Evolutionary conservation across 1,140 invertebrate genomes (phyloP).

Genomic region (Zophobas morio): DNA sequence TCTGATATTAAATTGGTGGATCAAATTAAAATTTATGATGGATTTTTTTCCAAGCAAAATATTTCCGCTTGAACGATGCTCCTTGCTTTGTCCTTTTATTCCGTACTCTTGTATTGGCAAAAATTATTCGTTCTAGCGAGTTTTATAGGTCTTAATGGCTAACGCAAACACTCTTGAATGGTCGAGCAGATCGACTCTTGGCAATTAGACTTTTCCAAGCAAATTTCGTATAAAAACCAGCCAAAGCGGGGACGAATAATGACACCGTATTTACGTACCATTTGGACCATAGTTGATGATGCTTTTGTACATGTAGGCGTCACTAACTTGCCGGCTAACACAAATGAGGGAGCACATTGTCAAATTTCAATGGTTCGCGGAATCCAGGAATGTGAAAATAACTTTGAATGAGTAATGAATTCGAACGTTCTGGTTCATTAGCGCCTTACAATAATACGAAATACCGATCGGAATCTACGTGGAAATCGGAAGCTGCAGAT

Average conservation of each 20-base stretch:
- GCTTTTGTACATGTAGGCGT: constrained; percentile 27
- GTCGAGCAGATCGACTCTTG: neutral
- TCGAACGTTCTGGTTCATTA: constrained; percentile 30
- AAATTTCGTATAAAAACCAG: neutral
- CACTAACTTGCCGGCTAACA: constrained; percentile 22
- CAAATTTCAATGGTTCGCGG: constrained; percentile 19
- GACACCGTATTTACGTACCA: constrained; percentile 14
- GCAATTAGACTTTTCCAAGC: neutral
- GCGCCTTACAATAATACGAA: constrained; percentile 2
- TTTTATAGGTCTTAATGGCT: constrained; percentile 5
- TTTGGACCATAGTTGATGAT: constrained; percentile 3
- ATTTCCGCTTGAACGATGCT: neutral
- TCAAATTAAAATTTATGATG: constrained; percentile 14
- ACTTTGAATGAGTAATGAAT: constrained; percentile 28
- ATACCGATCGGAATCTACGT: constrained; percentile 3
- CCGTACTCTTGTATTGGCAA: neutral
- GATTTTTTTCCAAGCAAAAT: constrained; percentile 1
- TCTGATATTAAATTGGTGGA: constrained; percentile 9
- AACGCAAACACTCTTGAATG: constrained; percentile 19
- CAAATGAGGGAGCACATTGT: constrained; percentile 33
- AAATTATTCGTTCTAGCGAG: neutral
- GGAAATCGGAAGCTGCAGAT: constrained; percentile 10
- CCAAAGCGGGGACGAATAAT: neutral
- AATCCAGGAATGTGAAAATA: constrained; percentile 9
- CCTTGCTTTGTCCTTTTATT: constrained; percentile 1